Evolutionary conservation across 2,113 vertebrate species (phyloP), one percentile per base, ranked within the genome.

Genomic region (Oostethus manadensis): DNA sequence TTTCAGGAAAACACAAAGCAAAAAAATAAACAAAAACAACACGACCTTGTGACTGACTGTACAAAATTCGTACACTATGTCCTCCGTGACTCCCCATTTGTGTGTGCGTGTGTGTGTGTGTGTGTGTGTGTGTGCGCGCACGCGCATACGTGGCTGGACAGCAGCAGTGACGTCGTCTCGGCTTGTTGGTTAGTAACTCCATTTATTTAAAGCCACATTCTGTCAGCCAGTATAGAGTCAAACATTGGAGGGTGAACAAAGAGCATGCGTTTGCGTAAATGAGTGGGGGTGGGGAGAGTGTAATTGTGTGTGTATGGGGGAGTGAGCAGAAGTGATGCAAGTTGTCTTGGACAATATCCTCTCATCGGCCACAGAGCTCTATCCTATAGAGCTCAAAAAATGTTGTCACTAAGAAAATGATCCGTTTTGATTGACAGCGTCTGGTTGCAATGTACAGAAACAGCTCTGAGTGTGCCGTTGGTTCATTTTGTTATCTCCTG

Each of bases 201-300:
- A 20, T 55, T 55, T 55, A 55, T 55, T 38, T 55, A 40, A 38
- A 40, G 33, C 53, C 35, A 40, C 33, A 13, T 14, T 53, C 26
- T 35, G 53, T 55, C 53, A 55, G 38, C n/a, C 6, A 20, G 53
- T 35, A 40, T 40, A 29, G 40, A 3, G 18, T 35, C 33, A 55
- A 33, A 38, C 51, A 55, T 38, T 40, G 6, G 11, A 13, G 33
- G 53, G 10, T 38, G 51, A 3, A 29, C 10, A 38, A 9, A 22
- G 47, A 3, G 46, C 9, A 11, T 10, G 1, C 11, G 8, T 10
- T 18, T 35, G n/a, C 20, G 29, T 53, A 40, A 40, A 6, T 29
- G 29, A 53, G 29, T 35, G 53, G 33, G 10, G n/a, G 51, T 35
- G 38, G 51, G 51, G 29, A 18, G 8, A 54, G 8, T 8, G 3